phyloP scores from a whole-genome alignment of 2,888 invertebrate genomes.

The Geophilus truncorum region DNA sequence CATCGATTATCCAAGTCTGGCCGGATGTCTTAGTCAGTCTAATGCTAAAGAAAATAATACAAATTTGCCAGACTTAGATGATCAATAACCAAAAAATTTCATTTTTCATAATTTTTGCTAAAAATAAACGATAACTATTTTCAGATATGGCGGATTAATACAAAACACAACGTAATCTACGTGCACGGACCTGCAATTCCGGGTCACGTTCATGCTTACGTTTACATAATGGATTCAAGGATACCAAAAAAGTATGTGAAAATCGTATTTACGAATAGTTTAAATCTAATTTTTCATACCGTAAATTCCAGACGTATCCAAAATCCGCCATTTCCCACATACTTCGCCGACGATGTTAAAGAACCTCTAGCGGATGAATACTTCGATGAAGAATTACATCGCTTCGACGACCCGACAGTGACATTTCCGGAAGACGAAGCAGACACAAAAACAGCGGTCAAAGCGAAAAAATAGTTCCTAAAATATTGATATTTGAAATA shows the following conservation, averaged over 20 bases:
- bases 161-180: conserved; percentile 89
- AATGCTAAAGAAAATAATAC: no score
- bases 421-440: conserved; percentile 53
- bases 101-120: no score
- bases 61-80: no score
- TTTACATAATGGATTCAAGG: conserved; percentile 75
- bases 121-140: conserved; percentile 45
- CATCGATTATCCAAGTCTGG: no score
- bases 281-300: not conserved
- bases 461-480: not conserved
- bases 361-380: conserved; percentile 64
- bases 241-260: conserved; percentile 59
- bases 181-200: conserved; percentile 74
- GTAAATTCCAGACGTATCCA: conserved; percentile 39
- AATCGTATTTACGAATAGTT: not conserved
- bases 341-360: conserved; percentile 57
- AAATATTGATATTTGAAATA: no score
- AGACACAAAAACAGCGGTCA: not conserved
- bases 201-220: conserved; percentile 72
- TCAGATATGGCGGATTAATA: conserved; percentile 85
- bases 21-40: no score
- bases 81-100: no score
- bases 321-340: conserved; percentile 74
- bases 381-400: conserved; percentile 68
- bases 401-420: conserved; percentile 67